phyloP scores from a whole-genome alignment of 2,797 vertebrate species.

The Helicolenus hilgendorfi region DNA sequence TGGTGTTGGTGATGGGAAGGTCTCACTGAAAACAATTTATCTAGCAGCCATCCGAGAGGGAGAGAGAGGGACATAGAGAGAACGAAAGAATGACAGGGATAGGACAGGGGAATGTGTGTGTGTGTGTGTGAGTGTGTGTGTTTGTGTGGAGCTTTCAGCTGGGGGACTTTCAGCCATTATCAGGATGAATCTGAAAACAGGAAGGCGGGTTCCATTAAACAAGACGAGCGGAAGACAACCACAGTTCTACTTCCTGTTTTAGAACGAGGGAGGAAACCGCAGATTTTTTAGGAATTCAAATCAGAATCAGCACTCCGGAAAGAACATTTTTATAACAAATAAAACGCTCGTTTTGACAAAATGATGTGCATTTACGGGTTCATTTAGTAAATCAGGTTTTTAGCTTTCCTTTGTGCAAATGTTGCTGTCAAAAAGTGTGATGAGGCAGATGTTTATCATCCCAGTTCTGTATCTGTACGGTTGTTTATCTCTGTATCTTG shows the following conservation, averaged over 20 bases:
- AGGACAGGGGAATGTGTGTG: conserved; percentile 31
- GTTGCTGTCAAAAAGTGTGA: conserved; percentile 3
- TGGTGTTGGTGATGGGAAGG: conserved; percentile 24
- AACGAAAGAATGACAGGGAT: conserved; percentile 34
- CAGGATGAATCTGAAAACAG: conserved; percentile 91
- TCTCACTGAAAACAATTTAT: conserved; percentile 20
- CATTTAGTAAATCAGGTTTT: not conserved
- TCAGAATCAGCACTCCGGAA: conserved; percentile 53
- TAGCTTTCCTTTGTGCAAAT: not conserved
- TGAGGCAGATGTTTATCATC: conserved; percentile 42
- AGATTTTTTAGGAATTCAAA: conserved; percentile 91
- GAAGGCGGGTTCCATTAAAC: conserved; percentile 90
- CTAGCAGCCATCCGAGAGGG: conserved; percentile 33
- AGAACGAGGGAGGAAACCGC: conserved; percentile 85
- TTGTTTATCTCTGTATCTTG: conserved; percentile 38
- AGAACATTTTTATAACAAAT: conserved; percentile 12
- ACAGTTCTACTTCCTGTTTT: conserved; percentile 87
- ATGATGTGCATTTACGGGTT: not conserved
- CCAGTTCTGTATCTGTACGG: conserved; percentile 25
- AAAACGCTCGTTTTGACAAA: not conserved
- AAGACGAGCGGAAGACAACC: conserved; percentile 84
- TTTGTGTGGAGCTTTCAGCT: conserved; percentile 52
- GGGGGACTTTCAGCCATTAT: conserved; percentile 83
- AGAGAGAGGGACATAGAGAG: not conserved
- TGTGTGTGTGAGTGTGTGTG: conserved; percentile 23